Percentiles rank a stretch among this genome's conserved stretches.
Conservation (phyloP, 2,113 vertebrate genomes). For the Lipophrys pholis region DNA sequence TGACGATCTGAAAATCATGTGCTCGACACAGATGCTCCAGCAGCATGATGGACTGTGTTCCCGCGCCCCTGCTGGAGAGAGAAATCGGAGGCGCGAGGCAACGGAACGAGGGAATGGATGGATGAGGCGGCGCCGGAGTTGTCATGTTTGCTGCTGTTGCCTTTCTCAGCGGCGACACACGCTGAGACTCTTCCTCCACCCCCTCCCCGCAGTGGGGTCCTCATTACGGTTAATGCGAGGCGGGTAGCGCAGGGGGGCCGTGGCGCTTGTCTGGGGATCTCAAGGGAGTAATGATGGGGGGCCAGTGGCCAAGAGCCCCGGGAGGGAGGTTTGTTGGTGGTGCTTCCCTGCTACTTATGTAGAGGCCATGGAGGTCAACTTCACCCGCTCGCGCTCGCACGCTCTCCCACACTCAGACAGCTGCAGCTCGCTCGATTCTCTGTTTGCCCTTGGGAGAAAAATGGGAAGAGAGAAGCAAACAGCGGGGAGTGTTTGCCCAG, state of each 20-base stretch:
- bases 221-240: conserved; percentile 71
- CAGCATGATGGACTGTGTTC: conserved; percentile 48
- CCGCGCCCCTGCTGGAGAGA: not conserved
- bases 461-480: conserved; percentile 70
- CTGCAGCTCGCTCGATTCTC: conserved; percentile 59
- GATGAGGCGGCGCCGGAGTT: not conserved
- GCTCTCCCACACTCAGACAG: conserved; percentile 50
- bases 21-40: conserved; percentile 46
- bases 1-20: conserved; percentile 51
- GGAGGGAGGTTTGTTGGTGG: conserved; percentile 72
- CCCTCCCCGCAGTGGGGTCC: conserved; percentile 42
- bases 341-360: conserved; percentile 77
- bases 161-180: conserved; percentile 52
- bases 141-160: conserved; percentile 12
- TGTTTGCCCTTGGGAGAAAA: conserved; percentile 79
- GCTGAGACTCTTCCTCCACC: conserved; percentile 22
- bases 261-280: conserved; percentile 49
- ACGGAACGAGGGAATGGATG: conserved; percentile 4
- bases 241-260: conserved; percentile 62
- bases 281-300: conserved; percentile 75
- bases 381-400: conserved; percentile 17
- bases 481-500: conserved; percentile 73
- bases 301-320: conserved; percentile 70
- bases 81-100: conserved; percentile 13
- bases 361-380: conserved; percentile 66